Evolutionary conservation across 2,888 invertebrate species (phyloP).

Genomic region (Gymnosoma rotundatum): DNA sequence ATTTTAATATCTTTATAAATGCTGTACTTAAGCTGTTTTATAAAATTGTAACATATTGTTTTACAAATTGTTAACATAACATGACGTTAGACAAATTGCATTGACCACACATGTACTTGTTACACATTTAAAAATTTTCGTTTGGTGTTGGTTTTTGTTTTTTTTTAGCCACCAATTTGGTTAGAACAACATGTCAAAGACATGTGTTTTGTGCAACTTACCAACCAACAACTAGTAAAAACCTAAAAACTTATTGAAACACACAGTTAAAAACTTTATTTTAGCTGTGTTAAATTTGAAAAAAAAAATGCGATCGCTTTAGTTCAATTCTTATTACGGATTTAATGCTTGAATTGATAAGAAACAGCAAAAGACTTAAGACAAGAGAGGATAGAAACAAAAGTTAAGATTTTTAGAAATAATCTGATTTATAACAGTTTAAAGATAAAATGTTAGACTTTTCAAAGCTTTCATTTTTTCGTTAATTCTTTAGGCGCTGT

Average conservation of each 20-base stretch:
- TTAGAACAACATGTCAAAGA: conserved; percentile 57
- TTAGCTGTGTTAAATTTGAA: no score
- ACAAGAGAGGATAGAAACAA: background rate
- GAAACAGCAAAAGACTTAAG: background rate
- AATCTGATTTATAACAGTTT: background rate
- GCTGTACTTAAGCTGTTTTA: conserved; percentile 23
- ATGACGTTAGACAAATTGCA: conserved; percentile 70
- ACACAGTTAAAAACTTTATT: no score
- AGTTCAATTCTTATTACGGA: no score
- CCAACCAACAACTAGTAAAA: conserved; percentile 29
- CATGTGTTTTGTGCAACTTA: conserved; percentile 41
- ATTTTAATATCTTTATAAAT: conserved; percentile 51
- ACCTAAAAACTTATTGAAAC: background rate
- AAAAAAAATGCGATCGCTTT: no score
- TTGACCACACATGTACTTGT: conserved; percentile 69
- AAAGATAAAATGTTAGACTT: no score
- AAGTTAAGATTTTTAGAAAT: background rate
- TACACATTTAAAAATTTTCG: conserved; percentile 62
- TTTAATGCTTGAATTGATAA: background rate
- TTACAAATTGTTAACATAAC: conserved; percentile 69
- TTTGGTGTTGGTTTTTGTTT: background rate
- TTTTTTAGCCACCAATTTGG: conserved; percentile 53
- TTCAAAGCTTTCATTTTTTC: no score
- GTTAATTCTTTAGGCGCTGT: no score
- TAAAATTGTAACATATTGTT: conserved; percentile 70